These are phyloP conservation scores for Drosophila simulans DNA, from an alignment of 1,140 invertebrate genomes.

Conservation along the genomic window DNA sequence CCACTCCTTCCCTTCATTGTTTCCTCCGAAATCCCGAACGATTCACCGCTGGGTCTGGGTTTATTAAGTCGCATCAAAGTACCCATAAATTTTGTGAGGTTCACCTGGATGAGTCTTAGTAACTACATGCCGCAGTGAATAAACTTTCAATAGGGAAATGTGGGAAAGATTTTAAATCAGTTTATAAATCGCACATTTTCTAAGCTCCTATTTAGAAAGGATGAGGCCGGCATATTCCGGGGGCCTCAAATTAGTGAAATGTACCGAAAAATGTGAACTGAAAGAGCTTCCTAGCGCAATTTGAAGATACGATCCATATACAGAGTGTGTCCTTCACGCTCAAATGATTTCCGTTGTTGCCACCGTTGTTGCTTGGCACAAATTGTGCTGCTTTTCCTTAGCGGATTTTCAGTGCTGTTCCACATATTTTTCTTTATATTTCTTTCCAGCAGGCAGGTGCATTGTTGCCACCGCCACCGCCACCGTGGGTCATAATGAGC, in stretches of 20 bases:
- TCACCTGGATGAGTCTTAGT: slow-evolving; percentile 23
- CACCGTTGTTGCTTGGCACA: slow-evolving; percentile 32
- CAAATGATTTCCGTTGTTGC: slow-evolving; percentile 51
- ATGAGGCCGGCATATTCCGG: not conserved
- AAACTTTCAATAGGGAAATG: too few relatives aligned
- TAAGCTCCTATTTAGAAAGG: too few relatives aligned
- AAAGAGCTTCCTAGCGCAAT: slow-evolving; percentile 34
- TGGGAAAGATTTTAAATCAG: too few relatives aligned
- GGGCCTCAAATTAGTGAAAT: slow-evolving; percentile 25
- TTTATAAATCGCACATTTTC: too few relatives aligned
- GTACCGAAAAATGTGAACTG: slow-evolving; percentile 8
- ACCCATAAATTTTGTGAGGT: slow-evolving; percentile 34
- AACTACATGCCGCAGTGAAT: slow-evolving; percentile 14
- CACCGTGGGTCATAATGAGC: slow-evolving; percentile 42
- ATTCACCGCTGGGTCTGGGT: slow-evolving; percentile 4
- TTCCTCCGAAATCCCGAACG: not conserved
- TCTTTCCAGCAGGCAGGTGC: slow-evolving; percentile 16
- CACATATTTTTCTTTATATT: slow-evolving; percentile 50
- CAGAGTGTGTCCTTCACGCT: slow-evolving; percentile 44
- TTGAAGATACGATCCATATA: slow-evolving; percentile 38
- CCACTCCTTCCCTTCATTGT: not conserved
- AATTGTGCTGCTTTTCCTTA: slow-evolving; percentile 40
- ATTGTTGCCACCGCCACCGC: slow-evolving; percentile 35
- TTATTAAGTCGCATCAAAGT: slow-evolving; percentile 49
- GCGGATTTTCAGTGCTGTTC: slow-evolving; percentile 37